Base-by-base conservation (phyloP, 2,888 invertebrate genomes). In the Morinoia aosen region DNA sequence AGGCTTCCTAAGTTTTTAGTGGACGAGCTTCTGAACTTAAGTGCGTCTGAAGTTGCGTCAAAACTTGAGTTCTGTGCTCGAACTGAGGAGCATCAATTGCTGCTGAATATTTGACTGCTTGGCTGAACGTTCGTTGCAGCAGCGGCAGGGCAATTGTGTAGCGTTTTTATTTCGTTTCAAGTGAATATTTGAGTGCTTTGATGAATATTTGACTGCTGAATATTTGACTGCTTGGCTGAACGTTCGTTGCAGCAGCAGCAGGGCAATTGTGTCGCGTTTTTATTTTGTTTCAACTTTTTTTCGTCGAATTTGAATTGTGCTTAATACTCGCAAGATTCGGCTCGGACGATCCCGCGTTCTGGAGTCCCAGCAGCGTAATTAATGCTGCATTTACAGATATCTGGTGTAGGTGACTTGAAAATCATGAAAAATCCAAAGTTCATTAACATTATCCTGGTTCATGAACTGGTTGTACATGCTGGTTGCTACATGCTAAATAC, bases 1-100 rank as follows among this genome's bases (percentile, higher is more conserved):
- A 90, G 90, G 90, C 90, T 48, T 90, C 40, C 90, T 90, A 90
- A 90, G 90, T 90, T 90, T 90, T 90, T 90, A 90, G 90, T 90
- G 90, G 48, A 90, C 90, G 40, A 40, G 48, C 90, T 90, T 90
- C 90, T 40, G 14, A 90, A 90, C 90, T 90, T 90, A 48, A 90
- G 40, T 2, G 14, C 16, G 90, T 90, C 90, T 90, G 8, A 90
- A 90, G 90, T 90, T 90, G 40, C 90, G 90, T 33, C 39, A 14
- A 90, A 90, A 90, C 39, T 40, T 90, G 39, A 90, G 25, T 16
- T 76, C 33, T 76, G 40, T 40, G 40, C 39, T 10, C 7, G 14
- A 90, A 33, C 12, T 90, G 11, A 39, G 90, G 39, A 39, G 8
- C 90, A 19, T 14, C 90, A 90, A 90, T 90, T 10, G 40, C 39